These are phyloP conservation scores for Leptobrachium ailaonicum DNA, from an alignment of 2,113 vertebrate genomes.

Conservation along the genomic window DNA sequence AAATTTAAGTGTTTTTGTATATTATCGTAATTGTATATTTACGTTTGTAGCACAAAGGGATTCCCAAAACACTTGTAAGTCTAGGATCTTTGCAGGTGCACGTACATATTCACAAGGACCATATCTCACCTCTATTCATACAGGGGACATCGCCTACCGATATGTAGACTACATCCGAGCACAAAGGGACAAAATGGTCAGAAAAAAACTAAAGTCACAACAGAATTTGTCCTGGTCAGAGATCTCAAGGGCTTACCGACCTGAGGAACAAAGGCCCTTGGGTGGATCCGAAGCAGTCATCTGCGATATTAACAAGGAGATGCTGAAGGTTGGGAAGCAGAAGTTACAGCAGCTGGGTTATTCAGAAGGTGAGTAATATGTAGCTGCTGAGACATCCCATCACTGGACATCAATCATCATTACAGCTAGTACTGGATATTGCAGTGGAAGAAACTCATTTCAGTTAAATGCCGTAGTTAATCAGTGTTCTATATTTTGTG, in stretches of 20 bases:
- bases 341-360: constrained; percentile 71
- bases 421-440: too few species aligned
- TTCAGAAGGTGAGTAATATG: constrained; percentile 68
- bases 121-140: not conserved
- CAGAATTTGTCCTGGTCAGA: constrained; percentile 87
- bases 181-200: constrained; percentile 62
- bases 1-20: too few species aligned
- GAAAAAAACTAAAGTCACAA: constrained; percentile 55
- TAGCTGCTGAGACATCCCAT: not conserved
- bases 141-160: constrained; percentile 93
- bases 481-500: too few species aligned
- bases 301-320: constrained; percentile 96
- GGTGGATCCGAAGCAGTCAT: constrained; percentile 75
- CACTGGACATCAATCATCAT: not conserved
- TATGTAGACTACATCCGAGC: constrained; percentile 83
- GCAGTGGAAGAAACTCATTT: too few species aligned
- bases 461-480: too few species aligned
- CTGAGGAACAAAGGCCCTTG: constrained; percentile 51
- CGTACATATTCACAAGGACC: too few species aligned
- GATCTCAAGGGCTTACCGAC: constrained; percentile 72
- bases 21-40: too few species aligned
- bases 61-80: too few species aligned
- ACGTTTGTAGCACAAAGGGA: too few species aligned
- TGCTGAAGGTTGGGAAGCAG: constrained; percentile 89
- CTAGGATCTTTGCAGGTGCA: too few species aligned